A percentile compares a stretch with the other conserved stretches of the same genome.
Conservation (phyloP, 2,888 invertebrate species). For the Clostera curtula region DNA sequence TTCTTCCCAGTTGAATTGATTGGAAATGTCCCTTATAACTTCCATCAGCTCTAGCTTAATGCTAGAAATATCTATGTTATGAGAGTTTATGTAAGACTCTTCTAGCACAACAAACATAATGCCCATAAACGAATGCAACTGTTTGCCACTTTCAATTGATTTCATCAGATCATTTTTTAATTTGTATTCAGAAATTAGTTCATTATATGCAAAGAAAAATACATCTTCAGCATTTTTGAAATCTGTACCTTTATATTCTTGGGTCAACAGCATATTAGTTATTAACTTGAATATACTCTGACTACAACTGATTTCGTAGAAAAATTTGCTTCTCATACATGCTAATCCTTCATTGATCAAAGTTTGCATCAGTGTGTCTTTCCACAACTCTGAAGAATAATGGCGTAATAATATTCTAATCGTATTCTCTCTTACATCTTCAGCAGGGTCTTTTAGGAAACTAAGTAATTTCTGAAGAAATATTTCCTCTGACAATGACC, state of each 20-base stretch:
- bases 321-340: conserved; percentile 74
- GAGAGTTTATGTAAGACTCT: conserved; percentile 30
- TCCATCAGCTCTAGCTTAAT: conserved; percentile 31
- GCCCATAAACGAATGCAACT: conserved; percentile 65
- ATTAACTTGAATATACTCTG: conserved; percentile 71
- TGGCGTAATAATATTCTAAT: conserved; percentile 65
- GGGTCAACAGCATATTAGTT: conserved; percentile 40
- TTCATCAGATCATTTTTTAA: conserved; percentile 56
- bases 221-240: conserved; percentile 43
- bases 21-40: conserved; percentile 43
- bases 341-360: conserved; percentile 52
- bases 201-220: conserved; percentile 44
- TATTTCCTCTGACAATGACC: conserved; percentile 49
- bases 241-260: conserved; percentile 22
- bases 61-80: conserved; percentile 28
- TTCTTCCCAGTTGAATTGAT: conserved; percentile 54
- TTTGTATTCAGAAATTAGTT: conserved; percentile 34
- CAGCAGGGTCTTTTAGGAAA: conserved; percentile 74
- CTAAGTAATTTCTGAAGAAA: conserved; percentile 62
- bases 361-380: conserved; percentile 31
- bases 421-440: conserved; percentile 76
- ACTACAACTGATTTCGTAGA: conserved; percentile 77
- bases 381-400: conserved; percentile 45
- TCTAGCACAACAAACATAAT: conserved; percentile 47
- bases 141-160: conserved; percentile 65